A percentile compares a stretch with the other conserved stretches of the same genome.
phyloP scores from a whole-genome alignment of 2,113 vertebrate genomes.

The Pygoscelis antarcticus region DNA sequence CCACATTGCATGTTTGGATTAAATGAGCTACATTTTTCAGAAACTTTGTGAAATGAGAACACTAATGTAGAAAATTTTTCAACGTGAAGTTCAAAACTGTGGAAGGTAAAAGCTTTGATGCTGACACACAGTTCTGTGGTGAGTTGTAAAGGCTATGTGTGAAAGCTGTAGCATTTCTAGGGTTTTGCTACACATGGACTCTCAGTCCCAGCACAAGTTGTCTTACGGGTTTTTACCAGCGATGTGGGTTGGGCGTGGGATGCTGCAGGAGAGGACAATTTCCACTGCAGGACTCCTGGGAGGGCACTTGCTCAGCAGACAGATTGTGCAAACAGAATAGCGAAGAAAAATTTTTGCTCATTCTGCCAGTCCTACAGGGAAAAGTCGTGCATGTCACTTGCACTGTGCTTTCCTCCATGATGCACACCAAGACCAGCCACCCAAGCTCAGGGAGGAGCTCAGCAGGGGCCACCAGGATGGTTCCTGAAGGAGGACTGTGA shows the following conservation, averaged over 20 bases:
- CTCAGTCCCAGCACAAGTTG: background rate
- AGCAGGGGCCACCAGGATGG: background rate
- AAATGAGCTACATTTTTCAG: conserved; percentile 23
- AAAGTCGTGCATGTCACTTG: background rate
- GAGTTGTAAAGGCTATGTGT: background rate
- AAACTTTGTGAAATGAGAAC: background rate
- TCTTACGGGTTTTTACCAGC: background rate
- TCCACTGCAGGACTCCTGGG: background rate
- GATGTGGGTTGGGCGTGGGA: fast-evolving
- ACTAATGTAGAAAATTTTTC: background rate
- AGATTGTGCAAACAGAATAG: background rate
- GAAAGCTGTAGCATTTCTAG: background rate
- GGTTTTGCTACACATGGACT: background rate
- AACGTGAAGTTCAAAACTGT: background rate
- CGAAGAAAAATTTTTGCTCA: background rate
- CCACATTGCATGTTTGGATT: background rate
- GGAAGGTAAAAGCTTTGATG: background rate
- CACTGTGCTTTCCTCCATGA: background rate
- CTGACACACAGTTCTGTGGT: background rate
- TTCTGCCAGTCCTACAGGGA: background rate
- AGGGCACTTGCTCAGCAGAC: background rate
- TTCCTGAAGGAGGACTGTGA: background rate
- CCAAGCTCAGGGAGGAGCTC: background rate
- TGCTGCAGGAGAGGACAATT: background rate
- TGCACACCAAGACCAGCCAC: background rate